A percentile compares a stretch with the other conserved stretches of the same genome.
Conservation (phyloP, 2,888 invertebrate genomes). For the Beris morrisii region DNA sequence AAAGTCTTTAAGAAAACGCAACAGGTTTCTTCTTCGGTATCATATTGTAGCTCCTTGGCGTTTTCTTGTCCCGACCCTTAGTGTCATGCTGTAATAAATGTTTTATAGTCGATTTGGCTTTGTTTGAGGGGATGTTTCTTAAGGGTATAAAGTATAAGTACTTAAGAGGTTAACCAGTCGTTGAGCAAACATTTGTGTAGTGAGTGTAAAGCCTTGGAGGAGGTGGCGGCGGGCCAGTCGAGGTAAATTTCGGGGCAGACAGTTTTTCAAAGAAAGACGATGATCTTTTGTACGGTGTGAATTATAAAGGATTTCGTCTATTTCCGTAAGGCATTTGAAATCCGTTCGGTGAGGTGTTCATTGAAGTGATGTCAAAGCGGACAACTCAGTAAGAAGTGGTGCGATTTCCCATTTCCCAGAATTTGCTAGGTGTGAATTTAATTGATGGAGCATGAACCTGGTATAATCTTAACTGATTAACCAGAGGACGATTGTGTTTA, state of each 20-base stretch:
- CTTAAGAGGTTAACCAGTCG: constrained; percentile 38
- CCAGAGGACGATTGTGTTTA: not conserved
- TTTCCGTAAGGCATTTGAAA: too few species aligned
- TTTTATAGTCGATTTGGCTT: constrained; percentile 38
- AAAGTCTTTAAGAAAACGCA: constrained; percentile 37
- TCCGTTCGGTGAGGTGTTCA: too few species aligned
- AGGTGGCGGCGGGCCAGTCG: constrained; percentile 15
- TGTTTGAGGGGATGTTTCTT: constrained; percentile 33
- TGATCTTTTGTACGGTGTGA: constrained; percentile 6
- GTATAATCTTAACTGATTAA: not conserved
- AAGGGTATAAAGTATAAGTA: constrained; percentile 31
- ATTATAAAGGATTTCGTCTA: too few species aligned
- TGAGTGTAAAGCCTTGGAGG: constrained; percentile 7
- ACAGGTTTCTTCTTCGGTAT: constrained; percentile 35
- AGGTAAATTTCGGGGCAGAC: not conserved
- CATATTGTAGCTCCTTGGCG: constrained; percentile 20
- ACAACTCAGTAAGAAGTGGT: not conserved
- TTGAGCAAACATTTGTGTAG: constrained; percentile 34
- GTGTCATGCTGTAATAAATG: constrained; percentile 37
- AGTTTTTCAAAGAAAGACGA: not conserved
- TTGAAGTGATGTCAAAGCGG: constrained; percentile 5
- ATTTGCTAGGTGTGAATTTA: too few species aligned
- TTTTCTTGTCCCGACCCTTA: constrained; percentile 31
- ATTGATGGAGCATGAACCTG: too few species aligned
- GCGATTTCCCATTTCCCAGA: too few species aligned